phyloP scores from a whole-genome alignment of 2,113 vertebrate genomes.

The Emydocephalus ijimae region DNA sequence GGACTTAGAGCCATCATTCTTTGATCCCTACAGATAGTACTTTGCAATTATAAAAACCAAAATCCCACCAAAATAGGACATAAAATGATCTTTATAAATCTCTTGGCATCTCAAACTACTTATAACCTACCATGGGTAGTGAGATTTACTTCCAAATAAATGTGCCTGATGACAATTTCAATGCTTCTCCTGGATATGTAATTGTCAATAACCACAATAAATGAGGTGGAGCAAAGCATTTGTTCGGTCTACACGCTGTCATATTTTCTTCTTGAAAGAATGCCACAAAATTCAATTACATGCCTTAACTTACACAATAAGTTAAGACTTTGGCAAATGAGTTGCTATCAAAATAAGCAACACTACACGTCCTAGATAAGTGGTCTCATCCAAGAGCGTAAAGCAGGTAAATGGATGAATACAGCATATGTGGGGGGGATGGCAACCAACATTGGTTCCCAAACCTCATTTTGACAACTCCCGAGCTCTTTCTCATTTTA shows the following conservation, averaged over 20 bases:
- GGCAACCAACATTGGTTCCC: not conserved
- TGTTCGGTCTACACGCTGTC: not conserved
- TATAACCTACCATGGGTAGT: not conserved
- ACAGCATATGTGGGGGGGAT: not conserved
- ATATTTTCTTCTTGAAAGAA: not conserved
- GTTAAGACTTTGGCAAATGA: not conserved
- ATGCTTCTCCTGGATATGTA: not conserved
- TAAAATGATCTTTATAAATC: not conserved
- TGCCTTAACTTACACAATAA: not conserved
- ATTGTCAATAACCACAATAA: not conserved
- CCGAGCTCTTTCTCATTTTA: not conserved
- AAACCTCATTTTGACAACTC: not conserved
- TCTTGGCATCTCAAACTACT: not conserved
- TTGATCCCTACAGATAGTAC: not conserved
- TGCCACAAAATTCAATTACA: not conserved
- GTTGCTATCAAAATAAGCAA: not conserved
- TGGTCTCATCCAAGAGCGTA: not conserved
- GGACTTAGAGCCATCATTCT: not conserved
- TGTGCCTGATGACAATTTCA: not conserved
- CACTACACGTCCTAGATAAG: not conserved
- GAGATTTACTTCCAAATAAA: not conserved
- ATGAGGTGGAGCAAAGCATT: not conserved
- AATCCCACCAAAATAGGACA: not conserved
- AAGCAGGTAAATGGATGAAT: not conserved
- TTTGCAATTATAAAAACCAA: not conserved